Conservation (phyloP, 2,113 vertebrate genomes). For the Porphyrio hochstetteri region DNA sequence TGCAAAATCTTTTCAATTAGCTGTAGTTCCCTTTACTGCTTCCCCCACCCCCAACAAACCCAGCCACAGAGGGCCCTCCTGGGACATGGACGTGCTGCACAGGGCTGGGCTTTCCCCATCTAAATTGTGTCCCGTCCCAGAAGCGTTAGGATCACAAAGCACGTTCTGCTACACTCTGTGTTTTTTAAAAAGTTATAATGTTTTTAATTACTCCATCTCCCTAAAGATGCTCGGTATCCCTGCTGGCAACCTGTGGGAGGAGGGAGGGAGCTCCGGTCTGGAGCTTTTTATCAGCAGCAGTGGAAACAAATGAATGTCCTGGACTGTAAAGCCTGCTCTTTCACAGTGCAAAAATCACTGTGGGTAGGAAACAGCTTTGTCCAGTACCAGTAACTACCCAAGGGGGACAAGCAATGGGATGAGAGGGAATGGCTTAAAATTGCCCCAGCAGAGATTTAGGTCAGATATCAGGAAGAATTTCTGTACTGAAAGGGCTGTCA, state of each 20-base stretch:
- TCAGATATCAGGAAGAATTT: too few relatives aligned
- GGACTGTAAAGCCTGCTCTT: not conserved
- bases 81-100: accelerated
- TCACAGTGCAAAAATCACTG: not conserved
- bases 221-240: not conserved
- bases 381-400: too few relatives aligned
- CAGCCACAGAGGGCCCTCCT: not conserved
- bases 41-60: not conserved
- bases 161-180: not conserved
- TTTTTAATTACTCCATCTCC: not conserved
- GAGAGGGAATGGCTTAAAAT: too few relatives aligned
- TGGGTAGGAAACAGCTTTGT: not conserved
- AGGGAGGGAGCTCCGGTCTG: too few relatives aligned
- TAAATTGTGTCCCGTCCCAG: not conserved
- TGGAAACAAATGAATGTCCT: not conserved
- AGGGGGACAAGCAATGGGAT: not conserved
- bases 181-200: not conserved
- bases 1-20: slow-evolving; percentile 36
- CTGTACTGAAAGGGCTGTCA: too few relatives aligned
- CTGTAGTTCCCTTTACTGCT: not conserved
- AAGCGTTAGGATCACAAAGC: not conserved
- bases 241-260: not conserved
- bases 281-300: not conserved
- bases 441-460: too few relatives aligned
- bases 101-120: not conserved